These are phyloP conservation scores for Sarcophilus harrisii DNA, from an alignment of 2,797 vertebrate genomes.

Conservation along the genomic window DNA sequence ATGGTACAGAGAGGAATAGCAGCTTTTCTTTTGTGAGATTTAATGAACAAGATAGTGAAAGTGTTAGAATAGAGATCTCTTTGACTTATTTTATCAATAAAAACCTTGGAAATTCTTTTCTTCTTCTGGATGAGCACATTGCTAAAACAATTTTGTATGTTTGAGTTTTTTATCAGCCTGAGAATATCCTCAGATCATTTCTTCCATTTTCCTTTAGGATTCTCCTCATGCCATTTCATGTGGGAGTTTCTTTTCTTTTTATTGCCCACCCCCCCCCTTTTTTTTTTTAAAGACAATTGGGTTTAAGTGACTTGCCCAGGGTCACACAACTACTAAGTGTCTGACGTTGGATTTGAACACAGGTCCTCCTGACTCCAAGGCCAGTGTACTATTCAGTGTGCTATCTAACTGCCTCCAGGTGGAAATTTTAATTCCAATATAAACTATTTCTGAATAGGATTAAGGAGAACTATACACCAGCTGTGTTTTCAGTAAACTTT, in stretches of 20 bases:
- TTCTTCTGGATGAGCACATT: constrained; percentile 4
- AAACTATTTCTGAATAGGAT: constrained; percentile 28
- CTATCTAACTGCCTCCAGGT: not conserved
- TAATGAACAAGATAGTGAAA: not conserved
- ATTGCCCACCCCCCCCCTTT: no score
- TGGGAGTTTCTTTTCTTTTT: not conserved
- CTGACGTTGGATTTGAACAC: not conserved
- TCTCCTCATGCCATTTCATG: constrained; percentile 10
- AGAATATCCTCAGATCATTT: constrained; percentile 1
- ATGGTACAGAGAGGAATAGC: constrained; percentile 1
- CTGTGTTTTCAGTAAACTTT: constrained; percentile 38
- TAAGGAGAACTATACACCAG: constrained; percentile 36
- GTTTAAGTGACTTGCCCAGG: not conserved
- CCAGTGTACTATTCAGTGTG: not conserved
- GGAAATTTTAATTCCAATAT: constrained; percentile 32
- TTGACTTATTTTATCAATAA: constrained; percentile 35
- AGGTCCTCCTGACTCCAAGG: not conserved
- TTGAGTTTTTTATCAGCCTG: constrained; percentile 26
- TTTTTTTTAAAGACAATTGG: not conserved
- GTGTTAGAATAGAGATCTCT: constrained; percentile 19
- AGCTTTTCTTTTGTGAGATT: constrained; percentile 17
- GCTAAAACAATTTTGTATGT: constrained; percentile 6
- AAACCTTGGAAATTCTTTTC: constrained; percentile 26
- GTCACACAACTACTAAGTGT: not conserved
- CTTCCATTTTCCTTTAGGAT: constrained; percentile 13